Percentiles rank a stretch among this genome's conserved stretches.
phyloP scores from a whole-genome alignment of 2,888 invertebrate species.

The Cantharis rustica region DNA sequence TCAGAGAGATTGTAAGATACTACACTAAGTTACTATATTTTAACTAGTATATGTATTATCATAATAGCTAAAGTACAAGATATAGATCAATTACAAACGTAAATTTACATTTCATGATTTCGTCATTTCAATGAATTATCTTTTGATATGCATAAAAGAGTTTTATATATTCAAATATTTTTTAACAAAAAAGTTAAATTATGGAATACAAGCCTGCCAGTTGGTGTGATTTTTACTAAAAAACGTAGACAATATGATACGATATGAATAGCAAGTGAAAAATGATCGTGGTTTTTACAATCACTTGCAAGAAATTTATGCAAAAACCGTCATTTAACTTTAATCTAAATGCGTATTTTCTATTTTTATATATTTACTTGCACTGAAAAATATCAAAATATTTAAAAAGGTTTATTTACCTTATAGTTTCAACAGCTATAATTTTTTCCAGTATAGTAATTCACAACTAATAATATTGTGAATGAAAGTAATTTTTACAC shows the following conservation, averaged over 20 bases:
- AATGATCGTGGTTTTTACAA: neutral
- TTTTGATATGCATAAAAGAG: neutral
- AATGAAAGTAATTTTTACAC: too few species aligned
- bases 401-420: neutral
- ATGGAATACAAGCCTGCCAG: neutral
- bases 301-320: neutral
- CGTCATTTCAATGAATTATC: neutral
- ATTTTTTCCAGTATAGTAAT: too few species aligned
- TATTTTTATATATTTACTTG: neutral
- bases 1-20: neutral
- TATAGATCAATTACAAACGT: neutral
- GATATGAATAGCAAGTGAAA: neutral
- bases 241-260: neutral
- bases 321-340: neutral
- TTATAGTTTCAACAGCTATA: neutral
- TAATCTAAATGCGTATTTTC: neutral
- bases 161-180: neutral
- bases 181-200: neutral
- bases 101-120: neutral
- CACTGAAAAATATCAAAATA: neutral
- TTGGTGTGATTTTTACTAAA: neutral
- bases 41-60: neutral
- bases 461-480: too few species aligned
- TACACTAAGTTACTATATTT: neutral
- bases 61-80: neutral